phyloP scores from a whole-genome alignment of 2,113 vertebrate species.

The mouse (Mus musculus) region DNA sequence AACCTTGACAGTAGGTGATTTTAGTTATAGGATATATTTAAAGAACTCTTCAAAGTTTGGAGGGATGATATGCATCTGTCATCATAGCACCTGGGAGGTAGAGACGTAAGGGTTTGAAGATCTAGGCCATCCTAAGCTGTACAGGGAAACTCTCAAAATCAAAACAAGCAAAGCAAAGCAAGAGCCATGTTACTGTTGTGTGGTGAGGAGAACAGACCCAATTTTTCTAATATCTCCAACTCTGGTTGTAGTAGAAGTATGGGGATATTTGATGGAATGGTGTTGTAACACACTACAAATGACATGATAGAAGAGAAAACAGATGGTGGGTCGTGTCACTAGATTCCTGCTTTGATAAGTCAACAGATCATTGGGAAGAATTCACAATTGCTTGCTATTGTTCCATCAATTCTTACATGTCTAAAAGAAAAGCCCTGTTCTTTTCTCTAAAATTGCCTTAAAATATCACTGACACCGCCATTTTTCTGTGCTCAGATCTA shows the following conservation, averaged over 20 bases:
- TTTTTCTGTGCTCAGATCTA: slow-evolving; percentile 42
- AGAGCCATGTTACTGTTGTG: not conserved
- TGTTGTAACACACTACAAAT: not conserved
- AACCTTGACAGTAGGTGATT: not conserved
- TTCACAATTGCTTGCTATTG: slow-evolving; percentile 1
- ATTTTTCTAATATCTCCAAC: not conserved
- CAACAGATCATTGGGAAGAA: not conserved
- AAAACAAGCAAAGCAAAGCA: not conserved
- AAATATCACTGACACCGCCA: slow-evolving; percentile 2
- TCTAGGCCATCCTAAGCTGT: not conserved
- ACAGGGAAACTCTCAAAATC: not conserved
- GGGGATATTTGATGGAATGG: not conserved
- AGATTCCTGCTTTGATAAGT: not conserved
- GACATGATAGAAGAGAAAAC: not conserved
- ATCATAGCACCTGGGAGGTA: not conserved
- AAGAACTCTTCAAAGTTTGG: not conserved
- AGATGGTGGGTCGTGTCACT: not conserved
- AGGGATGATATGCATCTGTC: not conserved
- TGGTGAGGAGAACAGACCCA: not conserved
- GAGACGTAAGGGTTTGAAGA: not conserved
- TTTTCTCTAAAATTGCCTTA: slow-evolving; percentile 53
- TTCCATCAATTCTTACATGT: not conserved
- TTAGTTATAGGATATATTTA: not conserved
- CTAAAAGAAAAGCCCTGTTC: not conserved
- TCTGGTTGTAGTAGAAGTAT: not conserved